Base-by-base conservation (phyloP, 2,113 vertebrate genomes). In the Nothobranchius furzeri region DNA sequence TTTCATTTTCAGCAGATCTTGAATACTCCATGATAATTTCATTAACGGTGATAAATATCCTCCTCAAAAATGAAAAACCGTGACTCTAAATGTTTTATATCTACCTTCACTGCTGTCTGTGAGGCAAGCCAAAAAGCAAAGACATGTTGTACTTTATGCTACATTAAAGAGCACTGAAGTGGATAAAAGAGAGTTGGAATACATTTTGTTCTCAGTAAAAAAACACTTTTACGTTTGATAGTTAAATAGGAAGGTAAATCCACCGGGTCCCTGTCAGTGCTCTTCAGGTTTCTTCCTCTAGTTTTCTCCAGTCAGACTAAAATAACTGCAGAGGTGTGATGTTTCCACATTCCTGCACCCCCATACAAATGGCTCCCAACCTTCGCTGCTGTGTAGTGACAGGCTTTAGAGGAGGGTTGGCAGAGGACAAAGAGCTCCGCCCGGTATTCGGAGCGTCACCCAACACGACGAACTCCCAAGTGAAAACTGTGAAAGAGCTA, bases 361-460 rank as follows among this genome's bases (percentile, higher is more conserved):
- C 20, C 64, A 56, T 60, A 50, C 35, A 76, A 67, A 60, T 58
- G 49, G 53, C 47, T 68, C 30, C 17, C 50, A 61, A 67, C 51
- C 59, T 65, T 14, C 57, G 49, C 36, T 30, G 12, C 58, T 73
- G 76, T 81, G 66, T 85, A 75, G 72, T 51, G 63, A 53, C 49
- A 61, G 71, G 64, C 63, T 74, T 74, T 78, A 69, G 76, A 76
- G 52, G 24, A 50, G 46, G 61, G 59, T 40, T 65, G 67, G 62
- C 68, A 65, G 69, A 9, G 54, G 73, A 75, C 64, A 76, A 55
- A 64, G 60, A 72, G 46, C 9, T 6, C 37, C 13, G n/a, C 52
- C 10, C 48, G 53, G 58, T 67, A 70, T 76, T 73, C 71, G 62
- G 51, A 76, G 59, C 52, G 20, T 68, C 51, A 66, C n/a, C 10